These are phyloP conservation scores for Philhelius pedissequus DNA, from an alignment of 2,888 invertebrate species.

Conservation along the genomic window DNA sequence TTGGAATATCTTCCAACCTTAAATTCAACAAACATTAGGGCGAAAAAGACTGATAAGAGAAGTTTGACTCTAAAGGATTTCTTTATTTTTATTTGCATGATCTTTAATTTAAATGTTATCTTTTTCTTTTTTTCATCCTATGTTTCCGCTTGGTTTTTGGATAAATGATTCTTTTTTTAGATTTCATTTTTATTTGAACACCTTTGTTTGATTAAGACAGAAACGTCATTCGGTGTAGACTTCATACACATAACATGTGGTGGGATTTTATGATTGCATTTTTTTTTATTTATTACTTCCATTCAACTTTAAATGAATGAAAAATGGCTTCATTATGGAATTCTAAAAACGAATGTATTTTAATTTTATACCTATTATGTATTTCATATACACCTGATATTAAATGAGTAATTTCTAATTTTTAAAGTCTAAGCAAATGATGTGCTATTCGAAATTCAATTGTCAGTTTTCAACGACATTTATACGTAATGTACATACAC, in stretches of 20 bases:
- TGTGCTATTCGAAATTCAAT: background rate
- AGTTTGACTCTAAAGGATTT: background rate
- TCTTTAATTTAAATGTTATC: constrained; percentile 5
- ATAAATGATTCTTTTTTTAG: constrained; percentile 2
- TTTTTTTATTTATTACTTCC: background rate
- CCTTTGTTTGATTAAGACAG: constrained; percentile 32
- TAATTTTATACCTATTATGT: too few relatives aligned
- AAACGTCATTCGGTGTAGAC: background rate
- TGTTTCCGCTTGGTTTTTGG: background rate
- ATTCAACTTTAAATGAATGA: background rate
- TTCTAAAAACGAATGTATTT: too few relatives aligned
- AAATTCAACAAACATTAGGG: background rate
- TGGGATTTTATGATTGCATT: background rate
- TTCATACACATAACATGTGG: background rate
- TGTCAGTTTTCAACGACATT: too few relatives aligned
- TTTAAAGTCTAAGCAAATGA: background rate
- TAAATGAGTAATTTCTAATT: too few relatives aligned
- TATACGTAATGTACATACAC: too few relatives aligned
- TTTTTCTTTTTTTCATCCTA: background rate
- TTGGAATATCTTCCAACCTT: background rate
- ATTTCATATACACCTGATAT: too few relatives aligned
- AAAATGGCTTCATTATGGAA: background rate
- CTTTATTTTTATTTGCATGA: background rate
- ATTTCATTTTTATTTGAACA: constrained; percentile 33
- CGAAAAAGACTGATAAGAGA: background rate